Base-by-base conservation (phyloP, 2,888 invertebrate species). In the Diaprepes abbreviatus region DNA sequence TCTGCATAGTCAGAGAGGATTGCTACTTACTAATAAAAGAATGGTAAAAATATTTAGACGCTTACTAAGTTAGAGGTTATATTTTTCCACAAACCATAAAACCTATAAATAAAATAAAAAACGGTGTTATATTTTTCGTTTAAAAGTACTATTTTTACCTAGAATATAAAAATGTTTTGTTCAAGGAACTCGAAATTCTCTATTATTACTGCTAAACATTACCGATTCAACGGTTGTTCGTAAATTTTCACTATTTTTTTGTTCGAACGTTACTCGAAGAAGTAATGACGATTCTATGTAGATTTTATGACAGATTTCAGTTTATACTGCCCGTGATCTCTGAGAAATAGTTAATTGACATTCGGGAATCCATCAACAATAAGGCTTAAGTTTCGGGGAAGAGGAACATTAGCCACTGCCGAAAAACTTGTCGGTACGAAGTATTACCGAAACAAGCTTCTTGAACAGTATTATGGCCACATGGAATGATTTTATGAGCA, bases 311-410 rank as follows among this genome's bases (percentile, higher is more conserved):
- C 65, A 70, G 60, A 59, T 65, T 70, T 65, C 55, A 55, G 65
- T 60, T 54, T 65, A 17, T 33, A 52, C 45, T 12, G 73, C 69
- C 74, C 75, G 78, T 75, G 78, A 78, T 76, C 77, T 80, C 79
- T 75, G 74, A 76, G 79, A 80, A 80, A 75, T 78, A 79, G 72
- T 79, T 79, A 79, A 79, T 80, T 80, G 78, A 79, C 79, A 80
- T 79, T 80, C 79, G 79, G 79, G 79, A 79, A 65, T 70, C 55
- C 70, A 21, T 60, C 70, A 52, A 19, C 58, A 38, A 43, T 50
- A 63, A 57, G 69, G 31, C 19, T 50, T 14, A 12, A 40, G 40
- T 58, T 69, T 70, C 70, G 70, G 70, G 55, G 70, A 70, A 70
- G 65, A 35, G 14, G 21, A 54, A 60, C 70, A 65, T 70, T 70